Base-by-base conservation (phyloP, 2,113 vertebrate species). In the Hemichromis elongatus region DNA sequence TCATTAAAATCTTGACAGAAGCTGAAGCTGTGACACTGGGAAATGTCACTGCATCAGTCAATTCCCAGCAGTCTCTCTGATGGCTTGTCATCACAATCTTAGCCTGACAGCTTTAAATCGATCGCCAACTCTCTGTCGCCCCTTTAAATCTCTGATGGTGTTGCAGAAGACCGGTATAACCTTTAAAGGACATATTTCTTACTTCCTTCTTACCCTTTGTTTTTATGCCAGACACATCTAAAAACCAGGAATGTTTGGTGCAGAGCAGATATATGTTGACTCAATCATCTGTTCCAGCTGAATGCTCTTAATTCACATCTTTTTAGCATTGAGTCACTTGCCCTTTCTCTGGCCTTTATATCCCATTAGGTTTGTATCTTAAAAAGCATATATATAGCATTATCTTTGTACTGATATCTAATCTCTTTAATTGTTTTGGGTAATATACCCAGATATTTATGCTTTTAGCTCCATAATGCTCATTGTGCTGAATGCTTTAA, bases 1-100 rank as follows among this genome's bases (percentile, higher is more conserved):
- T 92, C 40, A 86, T 84, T 89, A 40, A 89, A 89, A 57, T 77
- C 82, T 78, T 78, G 84, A 88, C 91, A 70, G 79, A 90, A 87
- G 55, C 50, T 75, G 53, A 2, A 89, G 77, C n/a, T 77, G 77
- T 52, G 52, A 84, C 57, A 40, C 81, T 47, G 77, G 56, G 70
- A 90, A 88, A 91, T 88, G 85, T 83, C 84, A 79, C 59, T 7
- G 82, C 77, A 7, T 79, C 68, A 79, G 61, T 86, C 12, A 47
- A 81, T 83, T 88, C 85, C 83, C 80, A 61, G 68, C 79, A 87
- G 59, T 77, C 53, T 56, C 79, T 87, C 83, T 87, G 82, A 84
- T 75, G 35, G 70, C 83, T 66, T 66, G 89, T 86, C 91, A 89
- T 83, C 83, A 56, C 82, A 80, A 79, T 54, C 84, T 78, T 8